Conservation (phyloP, 2,888 invertebrate species). For the Biston stratarius region DNA sequence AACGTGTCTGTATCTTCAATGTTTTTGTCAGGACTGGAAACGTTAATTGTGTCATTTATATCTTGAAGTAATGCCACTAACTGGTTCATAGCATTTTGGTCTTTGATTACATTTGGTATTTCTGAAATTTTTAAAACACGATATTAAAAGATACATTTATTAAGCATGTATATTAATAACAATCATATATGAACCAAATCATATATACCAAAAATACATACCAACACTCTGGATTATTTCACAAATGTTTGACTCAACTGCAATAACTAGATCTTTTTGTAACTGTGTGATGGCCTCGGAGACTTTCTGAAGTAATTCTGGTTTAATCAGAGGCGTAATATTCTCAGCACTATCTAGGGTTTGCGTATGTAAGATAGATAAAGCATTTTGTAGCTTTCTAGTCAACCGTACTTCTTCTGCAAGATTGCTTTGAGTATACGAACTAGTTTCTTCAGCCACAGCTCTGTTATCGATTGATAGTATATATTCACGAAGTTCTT, state of each 20-base stretch:
- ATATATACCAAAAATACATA: slow-evolving; percentile 21
- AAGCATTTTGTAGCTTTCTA: slow-evolving; percentile 50
- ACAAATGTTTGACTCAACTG: slow-evolving; percentile 39
- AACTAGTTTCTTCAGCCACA: slow-evolving; percentile 32
- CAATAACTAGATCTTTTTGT: slow-evolving; percentile 57
- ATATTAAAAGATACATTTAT: neutral
- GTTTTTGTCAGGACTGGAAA: slow-evolving; percentile 48
- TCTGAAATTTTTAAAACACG: slow-evolving; percentile 49
- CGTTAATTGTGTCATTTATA: slow-evolving; percentile 63
- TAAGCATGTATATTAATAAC: neutral
- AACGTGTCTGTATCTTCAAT: slow-evolving; percentile 64
- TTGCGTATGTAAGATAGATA: slow-evolving; percentile 53
- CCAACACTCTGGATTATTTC: slow-evolving; percentile 40
- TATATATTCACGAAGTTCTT: slow-evolving; percentile 50
- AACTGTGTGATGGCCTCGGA: slow-evolving; percentile 58
- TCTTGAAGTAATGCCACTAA: slow-evolving; percentile 67
- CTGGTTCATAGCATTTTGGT: slow-evolving; percentile 61
- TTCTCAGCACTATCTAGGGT: slow-evolving; percentile 52
- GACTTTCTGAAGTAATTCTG: slow-evolving; percentile 52
- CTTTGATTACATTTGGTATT: slow-evolving; percentile 32
- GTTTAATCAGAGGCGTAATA: slow-evolving; percentile 41
- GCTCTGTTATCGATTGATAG: slow-evolving; percentile 24
- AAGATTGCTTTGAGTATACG: slow-evolving; percentile 27
- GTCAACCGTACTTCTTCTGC: slow-evolving; percentile 48
- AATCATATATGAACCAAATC: neutral